These are phyloP conservation scores for Tachina grossa DNA, from an alignment of 2,888 invertebrate species.

Conservation along the genomic window DNA sequence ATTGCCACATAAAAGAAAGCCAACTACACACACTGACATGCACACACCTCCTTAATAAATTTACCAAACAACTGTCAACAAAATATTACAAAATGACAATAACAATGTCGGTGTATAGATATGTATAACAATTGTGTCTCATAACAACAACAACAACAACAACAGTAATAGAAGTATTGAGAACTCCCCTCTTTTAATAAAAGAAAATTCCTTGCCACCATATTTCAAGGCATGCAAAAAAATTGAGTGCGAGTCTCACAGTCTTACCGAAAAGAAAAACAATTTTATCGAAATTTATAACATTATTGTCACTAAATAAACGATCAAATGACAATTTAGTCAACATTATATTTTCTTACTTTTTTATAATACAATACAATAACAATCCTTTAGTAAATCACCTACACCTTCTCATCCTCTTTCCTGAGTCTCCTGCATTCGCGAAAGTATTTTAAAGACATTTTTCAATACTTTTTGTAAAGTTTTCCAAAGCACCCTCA, in stretches of 20 bases:
- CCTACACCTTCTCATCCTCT: conserved; percentile 6
- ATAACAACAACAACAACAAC: conserved; percentile 24
- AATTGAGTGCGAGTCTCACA: conserved; percentile 2
- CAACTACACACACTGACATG: conserved; percentile 14
- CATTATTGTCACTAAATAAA: conserved; percentile 82
- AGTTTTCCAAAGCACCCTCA: conserved; percentile 38
- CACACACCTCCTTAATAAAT: conserved; percentile 68
- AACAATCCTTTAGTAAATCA: conserved; percentile 65
- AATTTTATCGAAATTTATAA: conserved; percentile 70
- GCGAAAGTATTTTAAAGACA: conserved; percentile 40
- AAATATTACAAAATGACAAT: conserved; percentile 62
- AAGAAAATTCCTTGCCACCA: conserved; percentile 41
- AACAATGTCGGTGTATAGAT: conserved; percentile 57
- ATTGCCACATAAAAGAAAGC: conserved; percentile 56
- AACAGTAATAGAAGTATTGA: conserved; percentile 44
- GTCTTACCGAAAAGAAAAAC: background rate
- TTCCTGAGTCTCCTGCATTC: background rate
- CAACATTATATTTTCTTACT: conserved; percentile 31
- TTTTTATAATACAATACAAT: conserved; percentile 41
- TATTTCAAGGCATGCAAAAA: conserved; percentile 23
- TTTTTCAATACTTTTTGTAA: conserved; percentile 56
- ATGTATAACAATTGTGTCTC: too few species aligned
- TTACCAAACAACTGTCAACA: conserved; percentile 70
- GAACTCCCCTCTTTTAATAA: conserved; percentile 41
- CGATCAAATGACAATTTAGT: conserved; percentile 82